A percentile compares a stretch with the other conserved stretches of the same genome.
phyloP scores from a whole-genome alignment of 53 echinoderm and acorn worm species.

The Henricia sp. region DNA sequence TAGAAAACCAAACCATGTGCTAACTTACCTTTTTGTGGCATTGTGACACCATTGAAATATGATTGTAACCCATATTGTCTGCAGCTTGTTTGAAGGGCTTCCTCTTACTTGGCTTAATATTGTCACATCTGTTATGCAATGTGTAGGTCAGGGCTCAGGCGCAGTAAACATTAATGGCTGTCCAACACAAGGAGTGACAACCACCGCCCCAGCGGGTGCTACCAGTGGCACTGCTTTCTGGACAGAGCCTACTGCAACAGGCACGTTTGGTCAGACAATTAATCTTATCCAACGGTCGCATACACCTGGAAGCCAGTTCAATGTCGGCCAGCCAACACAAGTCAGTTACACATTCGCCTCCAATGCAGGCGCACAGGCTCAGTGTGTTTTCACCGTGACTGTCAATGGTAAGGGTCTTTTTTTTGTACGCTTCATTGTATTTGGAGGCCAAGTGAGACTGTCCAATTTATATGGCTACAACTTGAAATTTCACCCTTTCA shows the following conservation, averaged over 20 bases:
- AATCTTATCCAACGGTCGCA: conserved; percentile 28
- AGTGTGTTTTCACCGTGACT: conserved; percentile 55
- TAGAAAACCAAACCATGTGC: no score
- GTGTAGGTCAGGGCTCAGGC: no score
- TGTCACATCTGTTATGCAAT: no score
- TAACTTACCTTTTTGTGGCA: no score
- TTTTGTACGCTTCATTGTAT: no score
- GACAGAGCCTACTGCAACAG: conserved; percentile 67
- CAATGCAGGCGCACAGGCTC: conserved; percentile 46
- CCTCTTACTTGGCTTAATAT: no score
- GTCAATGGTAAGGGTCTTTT: conserved; percentile 64
- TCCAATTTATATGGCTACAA: no score
- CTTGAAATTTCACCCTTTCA: no score
- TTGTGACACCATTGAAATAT: no score
- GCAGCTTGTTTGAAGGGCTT: no score
- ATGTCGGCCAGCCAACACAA: conserved; percentile 9
- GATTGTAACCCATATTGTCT: no score
- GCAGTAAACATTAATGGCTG: conserved; percentile 59
- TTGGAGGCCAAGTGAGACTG: no score
- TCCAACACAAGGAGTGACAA: conserved; percentile 15
- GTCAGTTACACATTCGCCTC: conserved; percentile 65
- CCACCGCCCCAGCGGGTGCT: conserved; percentile 37
- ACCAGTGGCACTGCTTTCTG: conserved; percentile 61
- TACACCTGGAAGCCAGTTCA: conserved; percentile 51
- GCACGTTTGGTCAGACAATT: conserved; percentile 52